Evolutionary conservation across 2,888 invertebrate species (phyloP).

Genomic region (Empis livida): DNA sequence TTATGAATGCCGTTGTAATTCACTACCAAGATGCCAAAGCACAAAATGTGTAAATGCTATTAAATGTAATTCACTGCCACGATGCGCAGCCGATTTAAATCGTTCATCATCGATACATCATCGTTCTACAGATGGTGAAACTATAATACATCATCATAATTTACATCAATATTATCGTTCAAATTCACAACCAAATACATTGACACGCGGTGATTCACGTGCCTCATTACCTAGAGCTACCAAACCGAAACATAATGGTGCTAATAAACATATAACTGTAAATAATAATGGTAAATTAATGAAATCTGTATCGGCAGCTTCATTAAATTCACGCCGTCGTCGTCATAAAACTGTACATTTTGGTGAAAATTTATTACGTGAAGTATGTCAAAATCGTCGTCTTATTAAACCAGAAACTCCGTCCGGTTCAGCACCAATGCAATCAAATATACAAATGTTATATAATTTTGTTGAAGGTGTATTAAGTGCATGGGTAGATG

Average conservation of each 20-base stretch:
- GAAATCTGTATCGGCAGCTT: constrained; percentile 45
- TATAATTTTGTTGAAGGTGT: constrained; percentile 73
- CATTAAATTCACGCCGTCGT: constrained; percentile 52
- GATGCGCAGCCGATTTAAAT: constrained; percentile 35
- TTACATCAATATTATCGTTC: constrained; percentile 27
- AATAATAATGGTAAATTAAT: constrained; percentile 25
- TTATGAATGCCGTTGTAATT: constrained; percentile 32
- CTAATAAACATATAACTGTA: constrained; percentile 8
- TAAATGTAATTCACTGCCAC: constrained; percentile 38
- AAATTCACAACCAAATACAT: constrained; percentile 32
- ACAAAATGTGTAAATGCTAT: constrained; percentile 35
- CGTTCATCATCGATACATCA: constrained; percentile 21
- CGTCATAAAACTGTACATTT: constrained; percentile 69
- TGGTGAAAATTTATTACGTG: constrained; percentile 60
- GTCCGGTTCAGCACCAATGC: constrained; percentile 40
- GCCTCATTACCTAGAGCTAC: constrained; percentile 20
- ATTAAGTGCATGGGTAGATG: constrained; percentile 65
- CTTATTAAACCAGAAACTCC: constrained; percentile 37
- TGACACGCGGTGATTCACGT: constrained; percentile 32
- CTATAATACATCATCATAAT: constrained; percentile 12
- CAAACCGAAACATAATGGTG: constrained; percentile 14
- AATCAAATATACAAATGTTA: constrained; percentile 66
- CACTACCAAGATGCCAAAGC: constrained; percentile 31
- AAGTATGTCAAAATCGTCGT: constrained; percentile 59
- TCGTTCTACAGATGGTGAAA: constrained; percentile 8